Conservation (phyloP, 2,113 vertebrate species). For the Capreolus pygargus region DNA sequence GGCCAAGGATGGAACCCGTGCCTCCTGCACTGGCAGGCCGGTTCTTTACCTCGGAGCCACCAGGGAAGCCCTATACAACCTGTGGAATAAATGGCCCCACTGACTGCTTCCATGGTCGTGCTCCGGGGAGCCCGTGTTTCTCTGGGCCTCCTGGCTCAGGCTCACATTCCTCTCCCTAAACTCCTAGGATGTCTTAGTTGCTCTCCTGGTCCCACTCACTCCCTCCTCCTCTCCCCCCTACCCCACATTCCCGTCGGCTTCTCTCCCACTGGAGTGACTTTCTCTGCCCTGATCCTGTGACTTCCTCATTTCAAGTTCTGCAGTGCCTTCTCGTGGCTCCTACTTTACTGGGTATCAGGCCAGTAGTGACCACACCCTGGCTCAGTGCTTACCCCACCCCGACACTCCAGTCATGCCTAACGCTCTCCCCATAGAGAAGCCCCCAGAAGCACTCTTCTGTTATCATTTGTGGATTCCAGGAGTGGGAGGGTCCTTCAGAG, state of each 20-base stretch:
- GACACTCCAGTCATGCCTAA: background rate
- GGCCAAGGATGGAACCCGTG: background rate
- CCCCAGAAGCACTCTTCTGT: background rate
- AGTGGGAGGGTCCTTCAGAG: background rate
- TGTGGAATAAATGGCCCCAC: background rate
- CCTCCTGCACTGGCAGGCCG: background rate
- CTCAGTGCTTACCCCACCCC: background rate
- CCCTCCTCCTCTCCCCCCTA: rapidly evolving
- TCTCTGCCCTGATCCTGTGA: background rate
- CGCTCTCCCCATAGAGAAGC: background rate
- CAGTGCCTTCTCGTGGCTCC: rapidly evolving
- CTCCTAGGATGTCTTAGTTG: background rate
- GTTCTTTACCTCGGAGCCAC: background rate
- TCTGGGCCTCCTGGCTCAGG: background rate
- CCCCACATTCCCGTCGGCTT: background rate
- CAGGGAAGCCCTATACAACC: background rate
- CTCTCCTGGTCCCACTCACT: too few species aligned
- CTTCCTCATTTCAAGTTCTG: background rate
- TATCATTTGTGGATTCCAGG: background rate
- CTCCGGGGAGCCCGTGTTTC: rapidly evolving
- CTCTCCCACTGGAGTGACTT: background rate
- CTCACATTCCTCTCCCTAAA: background rate
- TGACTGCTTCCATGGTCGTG: rapidly evolving
- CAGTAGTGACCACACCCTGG: background rate
- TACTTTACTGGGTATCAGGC: background rate